Conservation (phyloP, 53 echinoderm and acorn worm species). For the Holothuria leucospilota region DNA sequence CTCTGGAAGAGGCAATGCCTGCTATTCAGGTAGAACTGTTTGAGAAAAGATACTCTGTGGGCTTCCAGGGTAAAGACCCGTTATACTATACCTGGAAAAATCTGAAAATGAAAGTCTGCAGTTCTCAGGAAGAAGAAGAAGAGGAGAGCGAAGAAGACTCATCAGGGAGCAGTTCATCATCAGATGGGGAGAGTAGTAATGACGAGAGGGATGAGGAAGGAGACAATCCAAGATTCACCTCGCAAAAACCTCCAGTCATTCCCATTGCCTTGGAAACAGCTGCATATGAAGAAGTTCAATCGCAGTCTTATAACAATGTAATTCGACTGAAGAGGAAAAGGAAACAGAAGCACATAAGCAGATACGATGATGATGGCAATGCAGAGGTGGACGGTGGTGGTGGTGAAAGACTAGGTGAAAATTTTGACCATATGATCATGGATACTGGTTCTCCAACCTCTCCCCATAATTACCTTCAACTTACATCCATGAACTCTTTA, state of each 20-base stretch:
- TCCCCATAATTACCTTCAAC: background rate
- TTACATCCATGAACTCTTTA: background rate
- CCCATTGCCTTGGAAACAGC: constrained; percentile 15
- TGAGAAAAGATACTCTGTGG: background rate
- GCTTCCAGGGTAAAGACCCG: constrained; percentile 16
- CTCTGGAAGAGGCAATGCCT: constrained; percentile 36
- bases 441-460: background rate
- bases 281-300: constrained; percentile 32
- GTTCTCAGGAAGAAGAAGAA: background rate
- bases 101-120: background rate
- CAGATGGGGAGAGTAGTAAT: constrained; percentile 17
- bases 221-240: too few relatives aligned
- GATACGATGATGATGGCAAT: background rate
- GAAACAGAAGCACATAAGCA: background rate
- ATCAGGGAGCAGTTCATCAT: constrained; percentile 18
- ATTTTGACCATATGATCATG: background rate
- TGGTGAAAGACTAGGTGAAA: background rate
- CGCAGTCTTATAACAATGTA: constrained; percentile 6
- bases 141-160: constrained; percentile 15
- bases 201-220: background rate
- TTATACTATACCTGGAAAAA: constrained; percentile 25
- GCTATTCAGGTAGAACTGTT: constrained; percentile 15
- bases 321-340: constrained; percentile 17
- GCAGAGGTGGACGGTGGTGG: background rate
- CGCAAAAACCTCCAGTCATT: background rate